Conservation (phyloP, 1,140 invertebrate species). For the Procambarus virginalis region DNA sequence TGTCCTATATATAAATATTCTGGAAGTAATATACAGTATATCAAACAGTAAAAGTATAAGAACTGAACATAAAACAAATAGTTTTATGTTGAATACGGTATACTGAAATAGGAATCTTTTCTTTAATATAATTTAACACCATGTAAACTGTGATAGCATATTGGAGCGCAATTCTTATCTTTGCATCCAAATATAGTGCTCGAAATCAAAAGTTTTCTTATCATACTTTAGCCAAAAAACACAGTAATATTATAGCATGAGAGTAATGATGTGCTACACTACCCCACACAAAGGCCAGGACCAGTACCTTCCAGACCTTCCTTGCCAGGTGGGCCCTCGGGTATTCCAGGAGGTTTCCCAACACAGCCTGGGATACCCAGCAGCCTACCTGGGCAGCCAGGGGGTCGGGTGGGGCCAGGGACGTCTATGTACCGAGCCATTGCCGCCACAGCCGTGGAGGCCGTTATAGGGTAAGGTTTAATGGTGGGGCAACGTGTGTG, state of each 20-base stretch:
- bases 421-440: conserved; percentile 49
- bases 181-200: not conserved
- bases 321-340: conserved; percentile 14
- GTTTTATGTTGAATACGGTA: not conserved
- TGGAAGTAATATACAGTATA: conserved; percentile 1
- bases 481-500: not conserved
- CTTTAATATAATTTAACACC: not conserved
- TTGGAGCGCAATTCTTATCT: not conserved
- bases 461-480: conserved; percentile 51
- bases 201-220: not conserved
- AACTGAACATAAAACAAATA: not conserved
- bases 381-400: conserved; percentile 23
- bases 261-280: not conserved
- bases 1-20: not conserved
- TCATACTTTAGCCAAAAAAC: not conserved
- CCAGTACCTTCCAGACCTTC: conserved; percentile 36
- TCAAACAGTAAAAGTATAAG: not conserved
- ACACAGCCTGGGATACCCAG: conserved; percentile 24
- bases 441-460: conserved; percentile 43
- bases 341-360: conserved; percentile 28
- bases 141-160: not conserved
- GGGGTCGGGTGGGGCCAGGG: conserved; percentile 19
- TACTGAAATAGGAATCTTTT: not conserved
- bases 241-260: not conserved
- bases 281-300: conserved; percentile 44